Evolutionary conservation across 1,140 invertebrate genomes (phyloP), one percentile per base, ranked within the genome.

Genomic region (Bradysia coprophila): DNA sequence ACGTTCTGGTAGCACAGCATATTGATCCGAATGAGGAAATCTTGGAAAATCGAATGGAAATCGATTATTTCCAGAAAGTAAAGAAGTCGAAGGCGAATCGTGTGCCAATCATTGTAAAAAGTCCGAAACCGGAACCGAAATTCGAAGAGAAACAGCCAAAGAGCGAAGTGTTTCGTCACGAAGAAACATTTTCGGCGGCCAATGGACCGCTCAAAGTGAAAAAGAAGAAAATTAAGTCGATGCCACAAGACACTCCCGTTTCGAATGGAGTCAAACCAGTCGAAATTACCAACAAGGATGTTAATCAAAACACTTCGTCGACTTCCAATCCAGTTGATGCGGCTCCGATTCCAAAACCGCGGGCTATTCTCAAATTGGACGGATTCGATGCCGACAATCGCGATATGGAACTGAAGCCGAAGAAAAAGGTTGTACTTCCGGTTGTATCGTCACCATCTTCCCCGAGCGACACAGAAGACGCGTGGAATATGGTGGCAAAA

Each of bases 401-500:
- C 6, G n/a, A 36, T 9, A 6, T 9, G 33, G 18, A 9, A 36
- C n/a, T n/a, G n/a, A 36, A 36, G 5, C n/a, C 6, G 33, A 36
- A 9, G 10, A 36, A 36, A 36, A 15, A 28, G 13, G 24, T 8
- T 13, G 13, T 8, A 8, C 24, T 28, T 28, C 6, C 13, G 6
- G 24, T 8, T 28, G 24, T 8, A 8, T 8, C 13, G 6, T 8
- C 13, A 28, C 24, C 24, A 28, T 8, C 13, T 28, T 13, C 6
- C 6, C 13, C 24, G 13, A 28, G 13, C 24, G 24, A 8, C 6
- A 6, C 33, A 36, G 15, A 36, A 9, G 33, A 36, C 18, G 18
- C 33, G 18, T 67, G 64, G 64, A 62, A 64, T 38, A 45, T 65
- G 39, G 55, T 67, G 42, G 54, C 61, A 0, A 48, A 61, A 32